These are phyloP conservation scores for Aleiodes leptofemur DNA, from an alignment of 2,888 invertebrate species.

Conservation along the genomic window DNA sequence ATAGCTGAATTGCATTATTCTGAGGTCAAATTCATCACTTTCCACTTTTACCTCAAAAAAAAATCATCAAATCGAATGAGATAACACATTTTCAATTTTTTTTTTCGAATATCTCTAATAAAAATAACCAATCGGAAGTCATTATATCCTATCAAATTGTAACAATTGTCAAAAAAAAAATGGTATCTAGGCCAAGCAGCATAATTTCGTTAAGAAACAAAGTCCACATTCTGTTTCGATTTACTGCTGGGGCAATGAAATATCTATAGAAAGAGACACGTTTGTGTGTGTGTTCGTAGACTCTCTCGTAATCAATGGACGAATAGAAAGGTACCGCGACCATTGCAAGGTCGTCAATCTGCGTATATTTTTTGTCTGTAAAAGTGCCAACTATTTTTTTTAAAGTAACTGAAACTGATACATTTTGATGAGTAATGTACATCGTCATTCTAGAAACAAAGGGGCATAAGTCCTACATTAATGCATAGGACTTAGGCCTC, in stretches of 20 bases:
- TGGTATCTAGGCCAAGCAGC: not conserved
- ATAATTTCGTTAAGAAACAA: slow-evolving; percentile 1
- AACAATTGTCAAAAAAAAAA: not conserved
- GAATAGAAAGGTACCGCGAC: slow-evolving; percentile 44
- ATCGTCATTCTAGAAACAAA: too few species aligned
- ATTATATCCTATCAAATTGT: too few species aligned
- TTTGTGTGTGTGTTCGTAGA: not conserved
- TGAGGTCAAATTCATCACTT: slow-evolving; percentile 24
- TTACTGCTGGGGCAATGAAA: slow-evolving; percentile 8
- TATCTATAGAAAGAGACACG: not conserved
- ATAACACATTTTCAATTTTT: too few species aligned
- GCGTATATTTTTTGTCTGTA: slow-evolving; percentile 12
- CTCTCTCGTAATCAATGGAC: slow-evolving; percentile 46
- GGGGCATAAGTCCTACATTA: too few species aligned
- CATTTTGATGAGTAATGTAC: too few species aligned
- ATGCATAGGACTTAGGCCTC: too few species aligned
- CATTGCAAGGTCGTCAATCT: slow-evolving; percentile 41
- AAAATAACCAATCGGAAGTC: too few species aligned
- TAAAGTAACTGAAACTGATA: too few species aligned
- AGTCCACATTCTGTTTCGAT: not conserved
- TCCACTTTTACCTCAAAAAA: slow-evolving; percentile 31
- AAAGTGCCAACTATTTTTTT: not conserved
- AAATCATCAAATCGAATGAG: too few species aligned
- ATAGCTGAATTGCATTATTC: slow-evolving; percentile 28
- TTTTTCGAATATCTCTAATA: too few species aligned